Evolutionary conservation across 2,113 vertebrate species (phyloP).

Genomic region (Furnarius figulus): DNA sequence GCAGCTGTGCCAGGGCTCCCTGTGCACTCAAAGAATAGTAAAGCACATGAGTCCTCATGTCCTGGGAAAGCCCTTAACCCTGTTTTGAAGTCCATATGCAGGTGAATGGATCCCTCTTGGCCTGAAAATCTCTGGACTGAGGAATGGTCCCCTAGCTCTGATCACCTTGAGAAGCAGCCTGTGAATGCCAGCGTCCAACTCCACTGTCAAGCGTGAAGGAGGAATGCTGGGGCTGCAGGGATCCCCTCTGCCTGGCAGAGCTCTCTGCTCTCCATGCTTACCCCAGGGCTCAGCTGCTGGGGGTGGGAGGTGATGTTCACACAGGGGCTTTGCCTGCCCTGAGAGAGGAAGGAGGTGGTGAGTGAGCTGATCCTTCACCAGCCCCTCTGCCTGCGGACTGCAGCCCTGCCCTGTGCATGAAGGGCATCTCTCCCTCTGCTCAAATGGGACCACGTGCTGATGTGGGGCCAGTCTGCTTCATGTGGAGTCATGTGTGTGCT

Average conservation of each 20-base stretch:
- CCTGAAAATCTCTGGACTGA: not conserved
- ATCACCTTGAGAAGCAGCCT: not conserved
- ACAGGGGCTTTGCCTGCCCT: not conserved
- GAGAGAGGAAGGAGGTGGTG: not conserved
- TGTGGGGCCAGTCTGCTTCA: not conserved
- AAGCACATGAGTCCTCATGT: not conserved
- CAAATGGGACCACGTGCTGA: not conserved
- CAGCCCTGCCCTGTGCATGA: not conserved
- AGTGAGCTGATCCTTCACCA: not conserved
- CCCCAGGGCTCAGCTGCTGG: not conserved
- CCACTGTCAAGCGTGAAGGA: not conserved
- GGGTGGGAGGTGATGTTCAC: not conserved
- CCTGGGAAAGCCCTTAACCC: not conserved
- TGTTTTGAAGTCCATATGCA: not conserved
- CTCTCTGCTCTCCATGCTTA: not conserved
- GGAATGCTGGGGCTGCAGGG: not conserved
- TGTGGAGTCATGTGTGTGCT: fast-evolving
- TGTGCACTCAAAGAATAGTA: not conserved
- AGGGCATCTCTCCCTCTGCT: not conserved
- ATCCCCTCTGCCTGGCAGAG: not conserved
- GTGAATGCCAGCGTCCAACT: not conserved
- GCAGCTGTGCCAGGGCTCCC: not conserved
- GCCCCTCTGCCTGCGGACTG: not conserved
- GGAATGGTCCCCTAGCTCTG: not conserved
- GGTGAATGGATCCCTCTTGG: not conserved